phyloP scores from a whole-genome alignment of 2,113 vertebrate species.

The Platichthys flesus region DNA sequence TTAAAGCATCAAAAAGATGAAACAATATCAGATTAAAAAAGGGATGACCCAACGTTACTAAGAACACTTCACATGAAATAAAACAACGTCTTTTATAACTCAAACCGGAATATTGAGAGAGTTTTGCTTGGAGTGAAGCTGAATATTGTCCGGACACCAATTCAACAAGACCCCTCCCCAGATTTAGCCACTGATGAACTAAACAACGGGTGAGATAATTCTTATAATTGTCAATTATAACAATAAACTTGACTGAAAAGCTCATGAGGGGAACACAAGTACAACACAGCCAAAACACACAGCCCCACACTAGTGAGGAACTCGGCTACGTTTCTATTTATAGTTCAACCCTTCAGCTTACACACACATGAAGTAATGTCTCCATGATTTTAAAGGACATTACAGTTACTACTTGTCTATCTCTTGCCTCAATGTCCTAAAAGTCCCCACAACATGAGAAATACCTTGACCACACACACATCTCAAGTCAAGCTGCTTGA shows the following conservation, averaged over 20 bases:
- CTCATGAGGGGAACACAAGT: neutral
- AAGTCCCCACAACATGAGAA: no score
- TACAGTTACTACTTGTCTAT: no score
- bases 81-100: neutral
- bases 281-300: neutral
- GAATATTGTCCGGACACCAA: neutral
- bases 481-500: conserved; percentile 13
- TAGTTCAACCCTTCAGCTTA: conserved; percentile 26
- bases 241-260: neutral
- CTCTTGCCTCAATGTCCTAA: no score
- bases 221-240: neutral
- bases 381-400: no score
- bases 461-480: neutral
- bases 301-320: conserved; percentile 26
- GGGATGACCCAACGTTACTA: neutral
- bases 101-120: neutral
- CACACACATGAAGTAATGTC: neutral
- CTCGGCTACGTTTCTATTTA: conserved; percentile 27
- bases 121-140: no score
- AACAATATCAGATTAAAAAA: neutral
- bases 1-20: neutral
- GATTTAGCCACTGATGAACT: neutral
- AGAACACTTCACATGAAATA: neutral
- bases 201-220: neutral
- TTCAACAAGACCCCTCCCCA: no score